Evolutionary conservation across 2,113 vertebrate species (phyloP).

Genomic region (Chaetodon trifascialis): DNA sequence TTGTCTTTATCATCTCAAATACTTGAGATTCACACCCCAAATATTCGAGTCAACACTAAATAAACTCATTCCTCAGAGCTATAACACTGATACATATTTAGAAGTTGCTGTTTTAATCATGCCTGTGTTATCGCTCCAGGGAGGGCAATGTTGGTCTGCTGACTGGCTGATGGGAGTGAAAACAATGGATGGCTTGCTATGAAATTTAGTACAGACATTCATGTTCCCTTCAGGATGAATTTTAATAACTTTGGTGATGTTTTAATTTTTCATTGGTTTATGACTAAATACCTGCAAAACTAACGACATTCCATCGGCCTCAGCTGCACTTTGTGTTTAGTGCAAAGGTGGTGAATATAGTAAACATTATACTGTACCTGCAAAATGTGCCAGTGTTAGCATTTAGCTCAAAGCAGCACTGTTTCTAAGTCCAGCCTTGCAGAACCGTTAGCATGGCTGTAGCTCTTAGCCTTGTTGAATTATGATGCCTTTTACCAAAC

Average conservation of each 20-base stretch:
- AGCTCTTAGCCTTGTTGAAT: neutral
- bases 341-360: too few species aligned
- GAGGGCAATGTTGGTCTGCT: neutral
- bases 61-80: neutral
- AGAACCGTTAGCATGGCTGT: too few species aligned
- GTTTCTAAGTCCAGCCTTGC: too few species aligned
- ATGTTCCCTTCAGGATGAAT: neutral
- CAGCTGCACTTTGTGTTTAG: too few species aligned
- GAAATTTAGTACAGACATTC: neutral
- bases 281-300: too few species aligned
- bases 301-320: too few species aligned
- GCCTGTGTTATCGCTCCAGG: neutral
- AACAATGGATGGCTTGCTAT: too few species aligned
- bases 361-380: too few species aligned
- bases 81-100: neutral
- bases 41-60: neutral
- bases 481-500: neutral
- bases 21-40: slow-evolving; percentile 5
- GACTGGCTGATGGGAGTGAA: neutral
- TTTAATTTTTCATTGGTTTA: neutral
- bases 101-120: neutral
- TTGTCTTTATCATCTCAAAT: neutral
- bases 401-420: too few species aligned
- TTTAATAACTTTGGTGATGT: neutral
- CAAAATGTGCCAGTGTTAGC: too few species aligned